phyloP scores from a whole-genome alignment of 2,888 invertebrate species.

The Ptilodon capucinus region DNA sequence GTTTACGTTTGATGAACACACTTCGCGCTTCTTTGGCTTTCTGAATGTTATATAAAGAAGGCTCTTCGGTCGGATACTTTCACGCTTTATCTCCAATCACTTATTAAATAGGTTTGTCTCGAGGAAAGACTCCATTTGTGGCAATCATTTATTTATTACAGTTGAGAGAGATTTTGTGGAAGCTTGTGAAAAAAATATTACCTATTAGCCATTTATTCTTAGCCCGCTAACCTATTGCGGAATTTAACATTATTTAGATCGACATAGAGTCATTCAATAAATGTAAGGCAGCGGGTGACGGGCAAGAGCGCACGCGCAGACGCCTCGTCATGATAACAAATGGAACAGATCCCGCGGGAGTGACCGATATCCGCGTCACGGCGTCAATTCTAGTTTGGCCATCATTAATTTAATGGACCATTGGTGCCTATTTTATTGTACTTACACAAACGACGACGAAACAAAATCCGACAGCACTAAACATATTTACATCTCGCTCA shows the following conservation, averaged over 20 bases:
- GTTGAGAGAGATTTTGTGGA: too few relatives aligned
- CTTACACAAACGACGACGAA: too few relatives aligned
- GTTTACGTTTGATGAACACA: slow-evolving; percentile 52
- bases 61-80: slow-evolving; percentile 6
- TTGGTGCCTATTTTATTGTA: slow-evolving; percentile 17
- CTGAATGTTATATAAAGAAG: slow-evolving; percentile 40
- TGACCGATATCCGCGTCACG: slow-evolving; percentile 30
- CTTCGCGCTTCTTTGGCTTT: slow-evolving; percentile 47
- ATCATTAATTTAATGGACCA: slow-evolving; percentile 56
- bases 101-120: slow-evolving; percentile 1
- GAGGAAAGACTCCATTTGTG: neutral
- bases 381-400: slow-evolving; percentile 35
- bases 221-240: slow-evolving; percentile 51
- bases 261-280: slow-evolving; percentile 53
- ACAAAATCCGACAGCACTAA: too few relatives aligned
- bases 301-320: slow-evolving; percentile 13
- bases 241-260: slow-evolving; percentile 53
- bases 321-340: slow-evolving; percentile 50
- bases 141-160: too few relatives aligned
- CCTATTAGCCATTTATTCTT: too few relatives aligned
- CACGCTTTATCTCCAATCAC: slow-evolving; percentile 14
- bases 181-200: too few relatives aligned
- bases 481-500: too few relatives aligned
- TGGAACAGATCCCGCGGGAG: slow-evolving; percentile 53
- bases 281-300: slow-evolving; percentile 35